Conservation (phyloP, 2,113 vertebrate species). For the Cololabis saira region DNA sequence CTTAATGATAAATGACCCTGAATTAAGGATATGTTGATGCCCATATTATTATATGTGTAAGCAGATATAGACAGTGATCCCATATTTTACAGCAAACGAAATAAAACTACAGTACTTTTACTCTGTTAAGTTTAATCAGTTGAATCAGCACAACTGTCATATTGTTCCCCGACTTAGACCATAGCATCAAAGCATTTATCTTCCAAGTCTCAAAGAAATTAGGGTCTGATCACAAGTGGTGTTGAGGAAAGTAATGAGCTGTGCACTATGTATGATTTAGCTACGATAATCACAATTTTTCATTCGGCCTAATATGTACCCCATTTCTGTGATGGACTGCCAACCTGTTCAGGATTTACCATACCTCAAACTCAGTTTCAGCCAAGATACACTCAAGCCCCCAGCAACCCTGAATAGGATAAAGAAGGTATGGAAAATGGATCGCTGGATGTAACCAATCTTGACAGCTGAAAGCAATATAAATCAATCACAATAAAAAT, state of each 20-base stretch:
- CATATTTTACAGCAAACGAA: neutral
- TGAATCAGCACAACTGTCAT: neutral
- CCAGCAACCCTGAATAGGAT: no score
- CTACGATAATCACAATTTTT: neutral
- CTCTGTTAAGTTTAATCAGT: neutral
- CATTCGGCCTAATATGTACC: neutral
- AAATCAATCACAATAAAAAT: neutral
- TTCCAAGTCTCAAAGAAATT: neutral
- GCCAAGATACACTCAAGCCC: no score
- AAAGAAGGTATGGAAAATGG: no score
- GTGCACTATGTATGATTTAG: neutral
- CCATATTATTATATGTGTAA: no score
- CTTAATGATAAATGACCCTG: no score
- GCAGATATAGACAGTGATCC: neutral
- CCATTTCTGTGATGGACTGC: no score
- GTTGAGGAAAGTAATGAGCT: neutral
- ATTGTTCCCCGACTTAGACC: neutral
- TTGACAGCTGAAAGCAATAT: neutral
- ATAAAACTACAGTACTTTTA: neutral
- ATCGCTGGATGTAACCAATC: neutral
- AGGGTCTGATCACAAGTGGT: neutral
- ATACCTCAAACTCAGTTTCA: no score
- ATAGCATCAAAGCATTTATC: neutral
- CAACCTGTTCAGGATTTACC: no score
- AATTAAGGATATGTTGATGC: no score